Evolutionary conservation across 2,113 vertebrate species (phyloP).

Genomic region (Chloropsis hardwickii): DNA sequence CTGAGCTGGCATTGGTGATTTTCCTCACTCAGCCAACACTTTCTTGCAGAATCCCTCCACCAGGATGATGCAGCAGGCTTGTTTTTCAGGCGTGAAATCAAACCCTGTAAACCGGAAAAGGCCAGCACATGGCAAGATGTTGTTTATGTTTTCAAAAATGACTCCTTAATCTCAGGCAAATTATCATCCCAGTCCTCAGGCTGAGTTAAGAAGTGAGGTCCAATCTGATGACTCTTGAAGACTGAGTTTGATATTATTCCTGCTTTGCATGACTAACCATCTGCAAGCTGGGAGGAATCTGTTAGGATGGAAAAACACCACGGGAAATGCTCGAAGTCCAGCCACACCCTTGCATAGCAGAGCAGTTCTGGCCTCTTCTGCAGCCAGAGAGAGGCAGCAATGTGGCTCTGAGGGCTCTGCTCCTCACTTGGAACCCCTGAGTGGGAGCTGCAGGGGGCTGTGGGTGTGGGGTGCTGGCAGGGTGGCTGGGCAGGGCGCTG

Average conservation of each 20-base stretch:
- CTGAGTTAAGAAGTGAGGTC: neutral
- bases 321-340: neutral
- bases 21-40: neutral
- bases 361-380: rapidly evolving
- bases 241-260: neutral
- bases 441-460: neutral
- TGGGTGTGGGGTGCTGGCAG: neutral
- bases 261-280: neutral
- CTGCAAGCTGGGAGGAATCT: neutral
- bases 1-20: neutral
- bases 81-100: neutral
- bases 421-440: rapidly evolving
- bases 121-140: constrained; percentile 8
- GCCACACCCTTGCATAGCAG: neutral
- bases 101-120: neutral
- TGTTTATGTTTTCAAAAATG: neutral
- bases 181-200: neutral
- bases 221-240: neutral
- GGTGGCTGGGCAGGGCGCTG: rapidly evolving
- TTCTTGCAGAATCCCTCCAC: neutral
- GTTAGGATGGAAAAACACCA: neutral
- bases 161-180: neutral
- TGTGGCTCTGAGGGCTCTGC: neutral
- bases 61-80: neutral
- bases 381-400: neutral